phyloP scores from a whole-genome alignment of 2,113 vertebrate species.

The Rhinolophus sinicus region DNA sequence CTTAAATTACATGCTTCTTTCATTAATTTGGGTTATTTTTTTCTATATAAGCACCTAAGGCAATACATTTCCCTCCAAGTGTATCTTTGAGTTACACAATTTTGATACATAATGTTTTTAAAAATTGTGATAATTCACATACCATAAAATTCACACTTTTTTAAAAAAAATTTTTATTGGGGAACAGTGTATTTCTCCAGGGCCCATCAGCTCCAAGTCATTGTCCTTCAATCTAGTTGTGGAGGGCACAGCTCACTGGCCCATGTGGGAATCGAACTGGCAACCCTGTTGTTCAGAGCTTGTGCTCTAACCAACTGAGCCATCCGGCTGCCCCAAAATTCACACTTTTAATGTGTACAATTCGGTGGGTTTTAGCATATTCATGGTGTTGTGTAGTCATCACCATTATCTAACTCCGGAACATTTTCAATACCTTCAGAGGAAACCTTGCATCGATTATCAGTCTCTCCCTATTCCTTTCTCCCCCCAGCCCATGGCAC shows the following conservation, averaged over 20 bases:
- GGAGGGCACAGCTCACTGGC: too few relatives aligned
- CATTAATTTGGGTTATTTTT: neutral
- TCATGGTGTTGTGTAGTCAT: neutral
- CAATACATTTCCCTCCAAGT: neutral
- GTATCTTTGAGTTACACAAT: neutral
- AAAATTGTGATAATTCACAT: neutral
- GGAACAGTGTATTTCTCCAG: too few relatives aligned
- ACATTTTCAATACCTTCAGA: neutral
- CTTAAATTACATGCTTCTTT: neutral
- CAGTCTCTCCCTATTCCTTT: neutral
- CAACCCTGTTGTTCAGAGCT: too few relatives aligned
- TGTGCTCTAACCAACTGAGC: too few relatives aligned
- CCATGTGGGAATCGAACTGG: too few relatives aligned
- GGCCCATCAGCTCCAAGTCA: too few relatives aligned
- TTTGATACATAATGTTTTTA: neutral
- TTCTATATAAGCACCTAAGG: neutral
- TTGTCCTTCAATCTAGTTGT: too few relatives aligned
- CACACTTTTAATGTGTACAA: neutral
- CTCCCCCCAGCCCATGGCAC: neutral
- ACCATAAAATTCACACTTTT: neutral
- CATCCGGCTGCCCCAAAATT: neutral
- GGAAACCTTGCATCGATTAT: neutral
- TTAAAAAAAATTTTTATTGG: too few relatives aligned
- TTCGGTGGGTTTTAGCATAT: neutral
- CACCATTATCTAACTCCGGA: neutral